phyloP scores from a whole-genome alignment of 2,888 invertebrate species.

The Resseliella maxima region DNA sequence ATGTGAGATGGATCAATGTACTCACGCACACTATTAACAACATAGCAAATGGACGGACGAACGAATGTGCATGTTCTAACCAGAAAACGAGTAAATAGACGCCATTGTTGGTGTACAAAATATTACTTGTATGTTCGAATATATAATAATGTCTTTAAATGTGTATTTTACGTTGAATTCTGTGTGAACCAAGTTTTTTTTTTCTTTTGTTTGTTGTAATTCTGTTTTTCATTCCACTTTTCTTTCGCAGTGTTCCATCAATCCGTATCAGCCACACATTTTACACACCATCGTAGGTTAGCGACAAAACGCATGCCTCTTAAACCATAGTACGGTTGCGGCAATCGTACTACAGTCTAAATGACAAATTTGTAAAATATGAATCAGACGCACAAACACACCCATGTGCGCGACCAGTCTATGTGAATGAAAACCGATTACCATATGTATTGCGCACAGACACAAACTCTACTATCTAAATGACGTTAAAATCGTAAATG shows the following conservation, averaged over 20 bases:
- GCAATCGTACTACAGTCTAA: too few relatives aligned
- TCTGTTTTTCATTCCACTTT: too few relatives aligned
- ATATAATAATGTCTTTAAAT: neutral
- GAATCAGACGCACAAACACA: constrained; percentile 51
- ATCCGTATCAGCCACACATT: too few relatives aligned
- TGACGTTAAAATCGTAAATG: too few relatives aligned
- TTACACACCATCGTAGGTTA: too few relatives aligned
- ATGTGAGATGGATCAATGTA: constrained; percentile 1
- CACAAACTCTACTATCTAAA: neutral
- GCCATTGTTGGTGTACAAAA: neutral
- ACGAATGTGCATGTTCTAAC: neutral
- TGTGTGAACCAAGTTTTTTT: too few relatives aligned
- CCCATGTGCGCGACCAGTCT: constrained; percentile 32
- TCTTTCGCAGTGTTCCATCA: too few relatives aligned
- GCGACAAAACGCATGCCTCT: neutral
- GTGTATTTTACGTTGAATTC: neutral
- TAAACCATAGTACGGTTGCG: too few relatives aligned
- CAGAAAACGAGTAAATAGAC: constrained; percentile 23
- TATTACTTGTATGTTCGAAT: neutral
- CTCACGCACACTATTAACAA: constrained; percentile 2
- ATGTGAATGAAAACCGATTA: neutral
- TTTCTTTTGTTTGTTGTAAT: too few relatives aligned
- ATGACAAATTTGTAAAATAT: constrained; percentile 31
- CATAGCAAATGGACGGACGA: neutral
- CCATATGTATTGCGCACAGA: neutral